phyloP scores from a whole-genome alignment of 64 coral and sea anemone species.

The Acropora yongei region DNA sequence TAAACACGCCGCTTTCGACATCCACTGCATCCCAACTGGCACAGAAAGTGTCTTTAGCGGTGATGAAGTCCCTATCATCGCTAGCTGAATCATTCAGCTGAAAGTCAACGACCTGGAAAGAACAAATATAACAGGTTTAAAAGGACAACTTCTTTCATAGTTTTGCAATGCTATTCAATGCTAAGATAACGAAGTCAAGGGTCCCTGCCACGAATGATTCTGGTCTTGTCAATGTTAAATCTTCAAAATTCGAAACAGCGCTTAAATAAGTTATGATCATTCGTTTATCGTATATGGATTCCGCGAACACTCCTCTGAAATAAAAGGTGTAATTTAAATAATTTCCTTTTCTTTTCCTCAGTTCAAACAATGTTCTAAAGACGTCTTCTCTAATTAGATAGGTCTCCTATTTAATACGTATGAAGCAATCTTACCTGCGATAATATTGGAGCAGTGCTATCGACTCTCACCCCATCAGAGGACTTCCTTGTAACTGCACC shows the following conservation, averaged over 20 bases:
- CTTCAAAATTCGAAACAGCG: too few relatives aligned
- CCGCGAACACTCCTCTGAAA: too few relatives aligned
- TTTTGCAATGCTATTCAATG: background rate
- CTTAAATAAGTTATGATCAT: too few relatives aligned
- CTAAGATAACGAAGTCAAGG: too few relatives aligned
- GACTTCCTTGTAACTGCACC: conserved; percentile 53
- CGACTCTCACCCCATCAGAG: conserved; percentile 82
- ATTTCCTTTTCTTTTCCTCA: too few relatives aligned
- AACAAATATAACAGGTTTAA: background rate
- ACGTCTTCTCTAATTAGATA: too few relatives aligned
- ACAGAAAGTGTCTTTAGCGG: conserved; percentile 75
- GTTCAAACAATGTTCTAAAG: too few relatives aligned
- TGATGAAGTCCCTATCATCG: conserved; percentile 76
- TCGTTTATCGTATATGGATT: too few relatives aligned
- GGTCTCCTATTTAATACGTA: too few relatives aligned
- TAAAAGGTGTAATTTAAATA: too few relatives aligned
- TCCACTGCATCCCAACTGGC: conserved; percentile 67
- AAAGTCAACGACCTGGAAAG: conserved; percentile 67
- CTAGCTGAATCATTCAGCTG: background rate
- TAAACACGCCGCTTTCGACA: conserved; percentile 65
- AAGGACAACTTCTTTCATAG: background rate
- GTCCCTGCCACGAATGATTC: too few relatives aligned
- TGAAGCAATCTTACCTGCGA: conserved; percentile 32
- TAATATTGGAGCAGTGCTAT: conserved; percentile 75
- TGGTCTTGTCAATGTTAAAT: too few relatives aligned